Base-by-base conservation (phyloP, 2,113 vertebrate genomes). In the Eretmochelys imbricata region DNA sequence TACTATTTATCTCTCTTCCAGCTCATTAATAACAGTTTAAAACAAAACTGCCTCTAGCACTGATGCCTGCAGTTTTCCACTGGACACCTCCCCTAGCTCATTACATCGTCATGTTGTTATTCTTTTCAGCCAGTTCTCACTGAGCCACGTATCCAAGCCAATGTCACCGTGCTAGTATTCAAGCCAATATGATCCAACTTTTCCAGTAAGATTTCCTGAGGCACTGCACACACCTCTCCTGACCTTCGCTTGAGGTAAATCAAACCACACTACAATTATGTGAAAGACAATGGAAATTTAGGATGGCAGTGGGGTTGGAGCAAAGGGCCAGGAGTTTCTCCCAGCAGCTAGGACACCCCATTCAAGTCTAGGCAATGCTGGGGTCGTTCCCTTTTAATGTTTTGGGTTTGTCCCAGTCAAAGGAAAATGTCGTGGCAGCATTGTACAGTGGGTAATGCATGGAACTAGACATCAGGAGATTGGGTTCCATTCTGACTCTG, bases 71-170 rank as follows among this genome's bases (percentile, higher is more conserved):
- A 93, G 59, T 42, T 78, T 80, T n/a, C 72, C 50, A 17, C n/a
- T 57, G 2, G 88, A 59, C 78, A 51, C 35, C 38, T 86, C 7
- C 35, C 53, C 49, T 42, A 53, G n/a, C 50, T 19, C 46, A 35
- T 17, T 1, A 35, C 46, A 35, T 22, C 46, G 11, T 59, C 62
- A 76, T 49, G 1, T 0, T 19, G 80, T 8, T 53, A 80, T 35
- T 51, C 0, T 0, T 42, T 46, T 2, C n/a, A 13, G 51, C 3
- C 35, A 4, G 7, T 24, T 5, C 35, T 27, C n/a, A 38, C 65
- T 38, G n/a, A 72, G 65, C n/a, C 65, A 72, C n/a, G 9, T 72
- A 38, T 38, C 65, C 53, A 35, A 9, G 59, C 53, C 65, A 50
- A 8, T 1, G 2, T 82, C 16, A 11, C 0, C 0, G 25, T 2